These are phyloP conservation scores for Hesperophylax magnus DNA, from an alignment of 1,140 invertebrate genomes.

Conservation along the genomic window DNA sequence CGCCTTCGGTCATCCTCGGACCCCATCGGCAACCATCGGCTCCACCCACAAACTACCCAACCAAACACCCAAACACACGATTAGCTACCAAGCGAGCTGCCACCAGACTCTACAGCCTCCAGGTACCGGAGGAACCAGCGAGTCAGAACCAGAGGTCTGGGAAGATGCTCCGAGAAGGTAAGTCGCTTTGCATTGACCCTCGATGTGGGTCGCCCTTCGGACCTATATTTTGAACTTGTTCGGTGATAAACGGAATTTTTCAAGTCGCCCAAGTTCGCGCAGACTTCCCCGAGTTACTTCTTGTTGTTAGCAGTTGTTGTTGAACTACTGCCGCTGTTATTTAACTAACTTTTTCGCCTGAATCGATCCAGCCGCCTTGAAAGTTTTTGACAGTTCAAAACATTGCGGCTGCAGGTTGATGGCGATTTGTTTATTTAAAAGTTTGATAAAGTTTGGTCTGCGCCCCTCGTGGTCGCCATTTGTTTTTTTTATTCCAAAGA, in stretches of 20 bases:
- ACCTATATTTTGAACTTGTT: slow-evolving; percentile 51
- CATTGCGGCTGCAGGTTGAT: slow-evolving; percentile 49
- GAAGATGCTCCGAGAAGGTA: slow-evolving; percentile 29
- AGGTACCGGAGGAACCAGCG: not conserved
- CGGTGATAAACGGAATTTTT: slow-evolving; percentile 49
- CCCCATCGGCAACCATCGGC: slow-evolving; percentile 46
- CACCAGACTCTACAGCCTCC: not conserved
- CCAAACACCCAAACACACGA: slow-evolving; percentile 3
- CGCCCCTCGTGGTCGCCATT: not conserved
- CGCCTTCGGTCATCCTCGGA: slow-evolving; percentile 51
- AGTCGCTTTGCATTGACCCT: slow-evolving; percentile 31
- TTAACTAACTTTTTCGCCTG: slow-evolving; percentile 54
- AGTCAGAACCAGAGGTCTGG: not conserved
- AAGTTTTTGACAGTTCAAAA: slow-evolving; percentile 54
- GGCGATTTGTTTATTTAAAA: slow-evolving; percentile 40
- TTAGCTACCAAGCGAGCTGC: not conserved
- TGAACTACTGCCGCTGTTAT: slow-evolving; percentile 46
- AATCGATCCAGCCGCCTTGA: slow-evolving; percentile 48
- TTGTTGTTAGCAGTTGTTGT: slow-evolving; percentile 55
- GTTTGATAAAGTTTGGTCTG: not conserved
- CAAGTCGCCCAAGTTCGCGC: slow-evolving; percentile 47
- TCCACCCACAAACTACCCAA: slow-evolving; percentile 11
- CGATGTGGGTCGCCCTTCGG: slow-evolving; percentile 23
- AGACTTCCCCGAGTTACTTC: slow-evolving; percentile 50
- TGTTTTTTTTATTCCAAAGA: slow-evolving; percentile 3